A percentile compares a stretch with the other conserved stretches of the same genome.
These are phyloP conservation scores for Megaleporinus macrocephalus DNA, from an alignment of 2,113 vertebrate species.

Conservation along the genomic window DNA sequence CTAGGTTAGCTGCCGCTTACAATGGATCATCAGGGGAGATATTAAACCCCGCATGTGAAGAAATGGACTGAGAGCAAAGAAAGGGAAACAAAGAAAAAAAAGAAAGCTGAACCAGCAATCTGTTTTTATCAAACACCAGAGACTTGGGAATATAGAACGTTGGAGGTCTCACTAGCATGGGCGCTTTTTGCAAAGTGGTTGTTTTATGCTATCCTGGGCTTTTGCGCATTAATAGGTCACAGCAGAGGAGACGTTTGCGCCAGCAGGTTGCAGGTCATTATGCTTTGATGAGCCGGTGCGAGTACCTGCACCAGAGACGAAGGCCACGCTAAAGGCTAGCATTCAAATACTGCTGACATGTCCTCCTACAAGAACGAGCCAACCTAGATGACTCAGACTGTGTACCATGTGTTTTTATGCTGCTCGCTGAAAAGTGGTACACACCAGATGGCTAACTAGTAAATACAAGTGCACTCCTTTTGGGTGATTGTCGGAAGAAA, in stretches of 20 bases:
- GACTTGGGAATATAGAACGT: constrained; percentile 57
- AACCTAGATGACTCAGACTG: not conserved
- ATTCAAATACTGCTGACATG: not conserved
- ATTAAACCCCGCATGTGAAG: constrained; percentile 62
- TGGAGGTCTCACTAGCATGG: constrained; percentile 48
- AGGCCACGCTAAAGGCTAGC: constrained; percentile 44
- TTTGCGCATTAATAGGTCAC: constrained; percentile 66
- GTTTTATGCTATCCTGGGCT: constrained; percentile 63
- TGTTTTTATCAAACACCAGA: constrained; percentile 65
- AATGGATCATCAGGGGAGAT: constrained; percentile 69
- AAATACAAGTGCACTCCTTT: not conserved
- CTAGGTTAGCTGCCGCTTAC: constrained; percentile 56
- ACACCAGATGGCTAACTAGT: not conserved
- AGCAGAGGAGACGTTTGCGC: constrained; percentile 35
- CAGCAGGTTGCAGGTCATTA: constrained; percentile 65
- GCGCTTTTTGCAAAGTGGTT: constrained; percentile 61
- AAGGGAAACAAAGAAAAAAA: constrained; percentile 58
- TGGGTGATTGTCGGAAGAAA: not conserved
- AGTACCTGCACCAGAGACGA: constrained; percentile 54
- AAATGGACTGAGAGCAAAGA: constrained; percentile 67
- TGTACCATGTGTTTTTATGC: not conserved
- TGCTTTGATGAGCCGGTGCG: constrained; percentile 46
- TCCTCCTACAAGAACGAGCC: not conserved
- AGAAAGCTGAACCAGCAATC: constrained; percentile 39
- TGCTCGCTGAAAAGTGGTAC: not conserved